phyloP scores from a whole-genome alignment of 2,888 invertebrate species.

The Ceraclea dissimilis region DNA sequence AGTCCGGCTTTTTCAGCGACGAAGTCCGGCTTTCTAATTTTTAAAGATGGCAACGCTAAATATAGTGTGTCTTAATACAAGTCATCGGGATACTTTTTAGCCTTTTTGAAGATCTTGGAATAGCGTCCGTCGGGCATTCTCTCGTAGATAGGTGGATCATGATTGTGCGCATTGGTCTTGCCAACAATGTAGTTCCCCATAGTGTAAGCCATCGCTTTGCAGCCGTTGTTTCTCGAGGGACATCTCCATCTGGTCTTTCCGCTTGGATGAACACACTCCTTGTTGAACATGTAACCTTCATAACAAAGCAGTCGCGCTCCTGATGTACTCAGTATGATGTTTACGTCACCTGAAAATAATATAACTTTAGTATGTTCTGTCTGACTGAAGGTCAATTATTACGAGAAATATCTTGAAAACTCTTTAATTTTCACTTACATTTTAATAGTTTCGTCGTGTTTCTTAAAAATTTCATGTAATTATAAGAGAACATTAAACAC shows the following conservation, averaged over 20 bases:
- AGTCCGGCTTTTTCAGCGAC: too few species aligned
- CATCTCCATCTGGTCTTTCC: slow-evolving; percentile 7
- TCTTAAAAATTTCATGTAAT: too few species aligned
- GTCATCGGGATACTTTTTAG: too few species aligned
- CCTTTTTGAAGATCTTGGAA: background rate
- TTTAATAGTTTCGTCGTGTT: too few species aligned
- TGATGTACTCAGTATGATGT: background rate
- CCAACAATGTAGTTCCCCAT: background rate
- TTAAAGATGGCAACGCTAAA: too few species aligned
- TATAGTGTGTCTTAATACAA: too few species aligned
- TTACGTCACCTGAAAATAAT: background rate
- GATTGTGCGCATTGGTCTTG: background rate
- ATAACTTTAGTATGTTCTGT: too few species aligned
- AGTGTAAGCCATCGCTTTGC: background rate
- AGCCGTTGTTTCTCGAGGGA: background rate
- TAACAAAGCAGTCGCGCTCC: background rate
- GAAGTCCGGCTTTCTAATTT: too few species aligned
- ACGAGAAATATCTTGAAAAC: too few species aligned
- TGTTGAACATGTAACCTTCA: slow-evolving; percentile 3
- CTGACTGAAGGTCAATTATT: too few species aligned
- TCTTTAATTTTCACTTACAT: too few species aligned
- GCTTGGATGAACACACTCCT: background rate
- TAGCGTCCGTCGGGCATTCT: background rate
- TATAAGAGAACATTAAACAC: too few species aligned
- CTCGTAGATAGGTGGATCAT: background rate